Percentiles rank a stretch among this genome's conserved stretches.
Evolutionary conservation across 2,797 vertebrate genomes (phyloP).

Genomic region (Sitta carolinensis): DNA sequence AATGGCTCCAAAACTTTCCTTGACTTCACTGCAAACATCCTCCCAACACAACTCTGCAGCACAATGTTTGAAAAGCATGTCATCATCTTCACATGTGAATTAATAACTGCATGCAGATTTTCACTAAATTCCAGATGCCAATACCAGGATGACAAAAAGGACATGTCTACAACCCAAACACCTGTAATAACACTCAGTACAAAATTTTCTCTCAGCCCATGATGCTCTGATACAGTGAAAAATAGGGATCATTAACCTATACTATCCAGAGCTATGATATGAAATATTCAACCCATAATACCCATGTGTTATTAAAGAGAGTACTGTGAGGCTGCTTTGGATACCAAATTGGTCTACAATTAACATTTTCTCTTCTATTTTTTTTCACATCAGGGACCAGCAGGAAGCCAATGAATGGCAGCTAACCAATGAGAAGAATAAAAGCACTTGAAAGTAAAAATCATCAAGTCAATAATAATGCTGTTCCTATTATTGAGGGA

Average conservation of each 20-base stretch:
- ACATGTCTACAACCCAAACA: not conserved
- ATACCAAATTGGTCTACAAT: constrained; percentile 19
- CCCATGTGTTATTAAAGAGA: not conserved
- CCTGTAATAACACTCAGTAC: rapidly evolving
- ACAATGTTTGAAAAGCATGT: not conserved
- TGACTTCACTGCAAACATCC: not conserved
- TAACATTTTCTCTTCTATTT: constrained; percentile 10
- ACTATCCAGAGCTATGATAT: not conserved
- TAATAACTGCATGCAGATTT: not conserved
- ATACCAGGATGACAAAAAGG: not conserved
- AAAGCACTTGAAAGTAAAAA: constrained; percentile 54
- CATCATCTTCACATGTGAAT: not conserved
- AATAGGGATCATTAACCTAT: not conserved
- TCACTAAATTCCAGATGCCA: not conserved
- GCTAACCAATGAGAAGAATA: constrained; percentile 39
- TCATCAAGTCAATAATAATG: constrained; percentile 35
- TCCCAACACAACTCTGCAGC: not conserved
- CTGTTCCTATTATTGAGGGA: constrained; percentile 13
- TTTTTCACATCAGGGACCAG: constrained; percentile 20
- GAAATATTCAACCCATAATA: not conserved
- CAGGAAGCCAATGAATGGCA: constrained; percentile 18
- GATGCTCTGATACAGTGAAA: not conserved
- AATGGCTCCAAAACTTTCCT: not conserved
- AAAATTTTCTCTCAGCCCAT: not conserved
- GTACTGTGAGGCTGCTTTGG: not conserved